Conservation (phyloP, 2,888 invertebrate genomes). For the Opisthograptis luteolata region DNA sequence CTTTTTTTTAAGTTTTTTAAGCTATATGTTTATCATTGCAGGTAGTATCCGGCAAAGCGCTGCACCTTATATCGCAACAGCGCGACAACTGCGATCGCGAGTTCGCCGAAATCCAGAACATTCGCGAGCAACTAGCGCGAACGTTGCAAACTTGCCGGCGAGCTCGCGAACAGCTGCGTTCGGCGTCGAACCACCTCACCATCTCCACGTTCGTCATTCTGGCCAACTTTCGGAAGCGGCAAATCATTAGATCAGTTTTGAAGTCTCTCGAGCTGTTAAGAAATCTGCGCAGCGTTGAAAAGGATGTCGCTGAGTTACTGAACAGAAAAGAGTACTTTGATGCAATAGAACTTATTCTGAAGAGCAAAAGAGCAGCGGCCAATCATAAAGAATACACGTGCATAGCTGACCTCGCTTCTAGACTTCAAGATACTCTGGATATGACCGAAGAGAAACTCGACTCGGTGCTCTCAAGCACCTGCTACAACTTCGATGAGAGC, state of each 20-base stretch:
- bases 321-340: slow-evolving; percentile 93
- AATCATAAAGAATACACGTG: slow-evolving; percentile 95
- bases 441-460: slow-evolving; percentile 97
- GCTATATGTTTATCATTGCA: slow-evolving; percentile 38
- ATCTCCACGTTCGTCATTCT: slow-evolving; percentile 94
- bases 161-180: slow-evolving; percentile 88
- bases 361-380: slow-evolving; percentile 93
- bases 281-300: slow-evolving; percentile 90
- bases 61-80: slow-evolving; percentile 96
- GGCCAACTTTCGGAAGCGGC: slow-evolving; percentile 95
- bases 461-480: slow-evolving; percentile 91
- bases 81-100: slow-evolving; percentile 94
- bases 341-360: slow-evolving; percentile 94
- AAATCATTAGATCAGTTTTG: slow-evolving; percentile 91
- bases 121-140: slow-evolving; percentile 88
- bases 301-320: slow-evolving; percentile 92
- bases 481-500: slow-evolving; percentile 89
- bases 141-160: slow-evolving; percentile 89
- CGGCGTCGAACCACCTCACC: slow-evolving; percentile 92
- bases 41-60: slow-evolving; percentile 96
- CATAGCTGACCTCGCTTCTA: slow-evolving; percentile 93
- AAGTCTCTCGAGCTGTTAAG: slow-evolving; percentile 86
- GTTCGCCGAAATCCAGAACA: slow-evolving; percentile 89
- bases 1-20: too few relatives aligned
- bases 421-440: slow-evolving; percentile 95